A percentile compares a stretch with the other conserved stretches of the same genome.
Conservation (phyloP, 1,140 invertebrate genomes). For the Hestina assimilis region DNA sequence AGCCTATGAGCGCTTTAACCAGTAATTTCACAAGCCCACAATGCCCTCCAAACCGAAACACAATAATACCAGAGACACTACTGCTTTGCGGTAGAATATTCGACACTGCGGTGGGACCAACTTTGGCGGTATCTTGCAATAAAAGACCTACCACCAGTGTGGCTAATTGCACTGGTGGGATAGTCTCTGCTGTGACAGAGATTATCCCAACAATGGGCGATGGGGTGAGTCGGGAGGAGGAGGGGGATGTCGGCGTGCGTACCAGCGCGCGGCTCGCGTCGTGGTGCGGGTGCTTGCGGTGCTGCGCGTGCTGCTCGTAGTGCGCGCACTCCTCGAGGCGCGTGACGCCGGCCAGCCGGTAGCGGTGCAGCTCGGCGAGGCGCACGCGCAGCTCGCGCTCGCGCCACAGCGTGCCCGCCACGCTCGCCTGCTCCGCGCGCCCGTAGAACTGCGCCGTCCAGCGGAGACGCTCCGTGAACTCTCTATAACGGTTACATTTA, state of each 20-base stretch:
- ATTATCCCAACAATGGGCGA: not conserved
- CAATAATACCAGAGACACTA: too few relatives aligned
- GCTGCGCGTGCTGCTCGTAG: slow-evolving; percentile 87
- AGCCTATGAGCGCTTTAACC: too few relatives aligned
- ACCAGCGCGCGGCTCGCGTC: slow-evolving; percentile 52
- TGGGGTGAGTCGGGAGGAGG: not conserved
- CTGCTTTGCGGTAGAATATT: too few relatives aligned
- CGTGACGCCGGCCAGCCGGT: slow-evolving; percentile 89
- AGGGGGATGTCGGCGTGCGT: slow-evolving; percentile 28
- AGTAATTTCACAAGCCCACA: too few relatives aligned
- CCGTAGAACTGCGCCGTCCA: slow-evolving; percentile 93
- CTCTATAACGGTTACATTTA: too few relatives aligned
- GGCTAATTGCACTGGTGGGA: too few relatives aligned
- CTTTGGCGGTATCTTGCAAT: too few relatives aligned
- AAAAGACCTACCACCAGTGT: too few relatives aligned
- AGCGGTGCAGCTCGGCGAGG: slow-evolving; percentile 89
- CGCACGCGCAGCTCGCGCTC: slow-evolving; percentile 90
- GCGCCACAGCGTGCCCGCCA: slow-evolving; percentile 87
- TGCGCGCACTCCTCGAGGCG: slow-evolving; percentile 89
- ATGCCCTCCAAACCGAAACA: too few relatives aligned
- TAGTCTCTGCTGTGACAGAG: too few relatives aligned
- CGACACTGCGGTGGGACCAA: too few relatives aligned
- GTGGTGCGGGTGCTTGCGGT: slow-evolving; percentile 49
- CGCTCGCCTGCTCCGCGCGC: slow-evolving; percentile 88
- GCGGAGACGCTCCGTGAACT: slow-evolving; percentile 89